phyloP scores from a whole-genome alignment of 1,140 invertebrate species.

The Cryptotermes secundus region DNA sequence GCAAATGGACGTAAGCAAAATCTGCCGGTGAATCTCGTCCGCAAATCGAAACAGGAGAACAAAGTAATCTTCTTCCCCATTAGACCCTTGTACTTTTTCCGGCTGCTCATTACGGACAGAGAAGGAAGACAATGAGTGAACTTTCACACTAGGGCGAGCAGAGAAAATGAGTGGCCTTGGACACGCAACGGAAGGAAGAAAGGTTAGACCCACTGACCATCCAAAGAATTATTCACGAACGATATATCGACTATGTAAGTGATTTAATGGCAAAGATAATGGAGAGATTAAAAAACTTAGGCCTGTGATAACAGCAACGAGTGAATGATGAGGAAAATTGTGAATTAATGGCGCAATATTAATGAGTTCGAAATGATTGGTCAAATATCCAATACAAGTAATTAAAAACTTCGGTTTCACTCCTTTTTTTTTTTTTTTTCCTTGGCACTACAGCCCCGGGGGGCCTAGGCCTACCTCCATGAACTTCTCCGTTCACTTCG shows the following conservation, averaged over 20 bases:
- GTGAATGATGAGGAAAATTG: no score
- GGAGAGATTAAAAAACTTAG: no score
- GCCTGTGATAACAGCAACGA: no score
- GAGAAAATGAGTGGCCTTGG: background rate
- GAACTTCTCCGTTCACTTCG: no score
- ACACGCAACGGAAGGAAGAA: background rate
- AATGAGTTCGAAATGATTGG: no score
- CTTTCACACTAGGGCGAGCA: background rate
- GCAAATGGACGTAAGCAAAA: background rate
- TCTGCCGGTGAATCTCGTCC: background rate
- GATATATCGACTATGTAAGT: background rate
- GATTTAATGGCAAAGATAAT: no score
- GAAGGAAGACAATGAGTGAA: background rate
- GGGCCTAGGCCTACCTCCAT: no score
- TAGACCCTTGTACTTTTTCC: background rate
- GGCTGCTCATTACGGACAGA: background rate
- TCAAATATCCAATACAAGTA: no score
- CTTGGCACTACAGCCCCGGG: no score
- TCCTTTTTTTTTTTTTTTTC: no score
- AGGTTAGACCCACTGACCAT: background rate
- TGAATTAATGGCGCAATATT: no score
- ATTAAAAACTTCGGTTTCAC: no score
- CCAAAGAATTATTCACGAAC: background rate
- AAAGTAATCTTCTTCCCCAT: conserved; percentile 12
- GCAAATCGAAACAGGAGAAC: background rate